These are phyloP conservation scores for Sebastes jordani DNA, from an alignment of 2,797 vertebrate genomes.

Conservation along the genomic window DNA sequence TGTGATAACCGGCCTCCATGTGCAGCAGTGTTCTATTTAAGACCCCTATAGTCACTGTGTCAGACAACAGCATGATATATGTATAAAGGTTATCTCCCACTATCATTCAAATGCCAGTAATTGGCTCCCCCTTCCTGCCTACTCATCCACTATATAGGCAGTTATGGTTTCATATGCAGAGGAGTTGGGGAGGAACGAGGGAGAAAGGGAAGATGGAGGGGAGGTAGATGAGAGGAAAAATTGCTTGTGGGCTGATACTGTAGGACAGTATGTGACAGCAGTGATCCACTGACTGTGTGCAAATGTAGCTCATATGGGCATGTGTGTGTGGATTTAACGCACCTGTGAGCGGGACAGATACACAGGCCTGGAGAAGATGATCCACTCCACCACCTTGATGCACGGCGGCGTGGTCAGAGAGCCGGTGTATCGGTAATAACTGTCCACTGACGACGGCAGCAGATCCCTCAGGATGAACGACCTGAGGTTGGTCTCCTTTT, in stretches of 20 bases:
- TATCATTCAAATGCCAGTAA: slow-evolving; percentile 62
- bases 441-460: slow-evolving; percentile 90
- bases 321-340: slow-evolving; percentile 33
- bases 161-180: slow-evolving; percentile 64
- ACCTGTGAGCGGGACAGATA: slow-evolving; percentile 96
- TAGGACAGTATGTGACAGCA: slow-evolving; percentile 29
- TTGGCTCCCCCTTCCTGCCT: slow-evolving; percentile 55
- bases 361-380: slow-evolving; percentile 93
- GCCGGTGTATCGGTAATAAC: slow-evolving; percentile 96
- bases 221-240: slow-evolving; percentile 52
- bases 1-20: not conserved
- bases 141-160: slow-evolving; percentile 64
- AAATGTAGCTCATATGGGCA: slow-evolving; percentile 44
- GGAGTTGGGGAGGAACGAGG: slow-evolving; percentile 44
- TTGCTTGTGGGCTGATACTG: slow-evolving; percentile 41
- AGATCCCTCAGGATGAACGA: slow-evolving; percentile 94
- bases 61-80: slow-evolving; percentile 44
- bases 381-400: slow-evolving; percentile 98
- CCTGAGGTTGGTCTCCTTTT: slow-evolving; percentile 97
- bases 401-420: slow-evolving; percentile 97
- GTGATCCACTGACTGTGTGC: slow-evolving; percentile 49
- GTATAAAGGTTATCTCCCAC: slow-evolving; percentile 33
- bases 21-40: slow-evolving; percentile 30
- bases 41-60: slow-evolving; percentile 23
- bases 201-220: slow-evolving; percentile 20